Evolutionary conservation across 2,888 invertebrate species (phyloP).

Genomic region (Aphidoletes aphidimyza): DNA sequence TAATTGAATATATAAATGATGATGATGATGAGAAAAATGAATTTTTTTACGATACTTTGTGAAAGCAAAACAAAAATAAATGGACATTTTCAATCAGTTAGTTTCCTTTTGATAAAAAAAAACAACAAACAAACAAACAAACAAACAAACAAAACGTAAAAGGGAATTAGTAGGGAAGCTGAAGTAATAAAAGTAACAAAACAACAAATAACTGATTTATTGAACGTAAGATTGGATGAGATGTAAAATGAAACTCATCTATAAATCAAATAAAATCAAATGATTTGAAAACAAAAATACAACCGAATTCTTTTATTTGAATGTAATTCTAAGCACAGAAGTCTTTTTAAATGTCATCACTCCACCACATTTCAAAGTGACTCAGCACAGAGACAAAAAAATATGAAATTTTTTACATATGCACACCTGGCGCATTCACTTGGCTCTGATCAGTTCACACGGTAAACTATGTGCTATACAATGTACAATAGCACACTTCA

Average conservation of each 20-base stretch:
- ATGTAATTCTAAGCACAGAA: too few species aligned
- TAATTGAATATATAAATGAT: not conserved
- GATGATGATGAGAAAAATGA: not conserved
- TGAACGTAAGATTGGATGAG: conserved; percentile 21
- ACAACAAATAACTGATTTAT: not conserved
- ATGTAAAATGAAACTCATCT: conserved; percentile 25
- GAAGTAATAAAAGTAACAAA: not conserved
- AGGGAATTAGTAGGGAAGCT: not conserved
- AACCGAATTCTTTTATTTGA: not conserved
- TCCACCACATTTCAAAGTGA: too few species aligned
- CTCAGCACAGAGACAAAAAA: too few species aligned
- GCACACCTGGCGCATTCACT: not conserved
- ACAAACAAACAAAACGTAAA: not conserved
- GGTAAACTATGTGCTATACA: not conserved
- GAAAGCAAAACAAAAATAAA: not conserved
- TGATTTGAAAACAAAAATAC: not conserved
- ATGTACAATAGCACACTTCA: not conserved
- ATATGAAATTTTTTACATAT: too few species aligned
- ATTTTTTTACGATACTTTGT: conserved; percentile 43
- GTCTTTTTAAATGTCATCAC: not conserved
- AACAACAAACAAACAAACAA: not conserved
- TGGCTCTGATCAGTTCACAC: not conserved
- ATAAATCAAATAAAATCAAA: conserved; percentile 27
- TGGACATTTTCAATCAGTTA: not conserved
- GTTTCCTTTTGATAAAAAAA: conserved; percentile 20